phyloP scores from a whole-genome alignment of 2,797 vertebrate species.

The Rhinichthys osculus region DNA sequence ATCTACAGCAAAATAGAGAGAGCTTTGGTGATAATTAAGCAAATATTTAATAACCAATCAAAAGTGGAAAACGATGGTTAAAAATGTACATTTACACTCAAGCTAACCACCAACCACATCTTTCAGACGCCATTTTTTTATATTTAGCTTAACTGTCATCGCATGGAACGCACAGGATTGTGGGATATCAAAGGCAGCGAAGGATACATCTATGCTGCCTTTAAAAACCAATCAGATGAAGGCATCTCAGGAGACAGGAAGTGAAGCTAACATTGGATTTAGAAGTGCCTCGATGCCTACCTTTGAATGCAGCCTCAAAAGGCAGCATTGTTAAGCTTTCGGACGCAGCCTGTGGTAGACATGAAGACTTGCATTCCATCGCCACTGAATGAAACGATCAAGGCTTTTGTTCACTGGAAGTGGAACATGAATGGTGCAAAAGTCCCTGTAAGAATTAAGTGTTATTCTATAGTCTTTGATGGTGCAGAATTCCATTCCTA shows the following conservation, averaged over 20 bases:
- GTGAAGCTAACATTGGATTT: not conserved
- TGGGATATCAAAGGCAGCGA: too few relatives aligned
- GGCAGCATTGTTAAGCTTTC: not conserved
- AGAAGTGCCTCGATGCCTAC: not conserved
- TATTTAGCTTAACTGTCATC: too few relatives aligned
- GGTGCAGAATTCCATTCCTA: not conserved
- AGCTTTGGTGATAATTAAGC: not conserved
- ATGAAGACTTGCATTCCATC: not conserved
- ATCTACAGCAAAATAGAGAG: not conserved
- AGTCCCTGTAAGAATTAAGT: too few relatives aligned
- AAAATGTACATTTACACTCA: not conserved
- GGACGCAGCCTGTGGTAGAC: not conserved
- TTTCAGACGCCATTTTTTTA: too few relatives aligned
- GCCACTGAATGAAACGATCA: not conserved
- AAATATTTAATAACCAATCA: not conserved
- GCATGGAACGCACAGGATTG: too few relatives aligned
- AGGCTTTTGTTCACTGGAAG: not conserved
- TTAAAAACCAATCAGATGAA: too few relatives aligned
- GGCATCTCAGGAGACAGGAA: too few relatives aligned
- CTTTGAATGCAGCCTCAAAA: not conserved
- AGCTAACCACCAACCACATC: not conserved
- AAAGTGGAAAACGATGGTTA: not conserved
- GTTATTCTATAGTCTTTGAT: too few relatives aligned
- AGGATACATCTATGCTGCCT: too few relatives aligned
- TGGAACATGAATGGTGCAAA: not conserved